Conservation (phyloP, 2,888 invertebrate species). For the Pseudanteris insignis region DNA sequence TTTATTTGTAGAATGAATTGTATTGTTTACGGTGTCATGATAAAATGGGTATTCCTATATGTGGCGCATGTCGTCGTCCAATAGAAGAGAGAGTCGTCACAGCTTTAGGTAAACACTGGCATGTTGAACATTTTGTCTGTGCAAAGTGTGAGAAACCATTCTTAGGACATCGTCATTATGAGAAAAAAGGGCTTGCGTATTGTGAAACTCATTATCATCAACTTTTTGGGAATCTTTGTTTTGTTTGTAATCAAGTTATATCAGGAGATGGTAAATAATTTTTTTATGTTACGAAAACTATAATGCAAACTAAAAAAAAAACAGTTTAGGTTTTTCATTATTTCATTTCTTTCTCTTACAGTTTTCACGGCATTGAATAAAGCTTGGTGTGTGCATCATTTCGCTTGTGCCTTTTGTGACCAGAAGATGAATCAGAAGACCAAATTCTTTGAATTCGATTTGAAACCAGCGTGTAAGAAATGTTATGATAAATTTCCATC, state of each 20-base stretch:
- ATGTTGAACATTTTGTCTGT: conserved; percentile 99
- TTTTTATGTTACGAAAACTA: too few species aligned
- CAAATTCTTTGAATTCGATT: conserved; percentile 98
- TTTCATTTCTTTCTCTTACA: conserved; percentile 66
- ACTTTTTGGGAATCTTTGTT: conserved; percentile 98
- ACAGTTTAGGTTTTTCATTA: conserved; percentile 3
- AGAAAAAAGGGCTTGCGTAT: conserved; percentile 97
- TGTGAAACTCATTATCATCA: conserved; percentile 99
- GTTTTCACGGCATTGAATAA: conserved; percentile 98
- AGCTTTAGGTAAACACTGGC: conserved; percentile 98
- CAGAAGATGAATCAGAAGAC: conserved; percentile 95
- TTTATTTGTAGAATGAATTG: conserved; percentile 79
- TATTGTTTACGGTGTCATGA: conserved; percentile 98
- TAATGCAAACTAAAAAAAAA: too few species aligned
- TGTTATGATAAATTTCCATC: conserved; percentile 97
- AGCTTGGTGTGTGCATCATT: conserved; percentile 99
- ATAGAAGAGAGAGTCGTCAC: conserved; percentile 99
- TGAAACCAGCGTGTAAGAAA: conserved; percentile 97
- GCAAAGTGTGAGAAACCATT: conserved; percentile 99
- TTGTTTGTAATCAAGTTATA: conserved; percentile 98
- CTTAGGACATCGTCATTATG: conserved; percentile 98
- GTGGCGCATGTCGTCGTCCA: conserved; percentile 97
- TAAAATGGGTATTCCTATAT: conserved; percentile 99
- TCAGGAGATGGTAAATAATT: conserved; percentile 85
- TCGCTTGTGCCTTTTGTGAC: conserved; percentile 97